phyloP scores from a whole-genome alignment of 2,888 invertebrate species.

The Ptychoptera albimana region DNA sequence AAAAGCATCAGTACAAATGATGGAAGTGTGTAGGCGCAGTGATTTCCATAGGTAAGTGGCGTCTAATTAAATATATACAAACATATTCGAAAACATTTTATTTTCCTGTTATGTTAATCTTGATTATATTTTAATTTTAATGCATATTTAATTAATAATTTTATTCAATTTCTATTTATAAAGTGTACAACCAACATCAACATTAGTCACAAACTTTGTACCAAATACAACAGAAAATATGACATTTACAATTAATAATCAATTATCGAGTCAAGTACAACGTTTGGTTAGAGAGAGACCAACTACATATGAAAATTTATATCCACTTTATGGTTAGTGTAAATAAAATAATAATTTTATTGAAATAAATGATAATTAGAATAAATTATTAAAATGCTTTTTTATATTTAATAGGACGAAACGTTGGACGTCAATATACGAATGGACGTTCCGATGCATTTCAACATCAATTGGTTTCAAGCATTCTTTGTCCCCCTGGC shows the following conservation, averaged over 20 bases:
- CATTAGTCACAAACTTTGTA: slow-evolving; percentile 58
- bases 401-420: slow-evolving; percentile 32
- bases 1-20: slow-evolving; percentile 94
- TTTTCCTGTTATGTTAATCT: background rate
- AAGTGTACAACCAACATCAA: slow-evolving; percentile 36
- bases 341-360: background rate
- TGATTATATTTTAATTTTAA: background rate
- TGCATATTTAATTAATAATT: background rate
- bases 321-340: slow-evolving; percentile 39
- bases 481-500: slow-evolving; percentile 78
- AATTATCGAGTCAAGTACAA: slow-evolving; percentile 57
- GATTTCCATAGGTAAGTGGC: slow-evolving; percentile 30
- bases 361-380: background rate
- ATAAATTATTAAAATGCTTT: background rate
- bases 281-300: slow-evolving; percentile 53
- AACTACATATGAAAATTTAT: slow-evolving; percentile 57
- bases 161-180: background rate
- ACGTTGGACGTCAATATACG: slow-evolving; percentile 52
- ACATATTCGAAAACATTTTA: background rate
- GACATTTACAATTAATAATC: slow-evolving; percentile 89
- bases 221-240: slow-evolving; percentile 68
- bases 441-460: slow-evolving; percentile 62
- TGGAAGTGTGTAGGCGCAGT: slow-evolving; percentile 62
- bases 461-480: slow-evolving; percentile 85
- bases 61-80: background rate